Percentiles rank a stretch among this genome's conserved stretches.
phyloP scores from a whole-genome alignment of 2,113 vertebrate genomes.

The Oncorhynchus mykiss region DNA sequence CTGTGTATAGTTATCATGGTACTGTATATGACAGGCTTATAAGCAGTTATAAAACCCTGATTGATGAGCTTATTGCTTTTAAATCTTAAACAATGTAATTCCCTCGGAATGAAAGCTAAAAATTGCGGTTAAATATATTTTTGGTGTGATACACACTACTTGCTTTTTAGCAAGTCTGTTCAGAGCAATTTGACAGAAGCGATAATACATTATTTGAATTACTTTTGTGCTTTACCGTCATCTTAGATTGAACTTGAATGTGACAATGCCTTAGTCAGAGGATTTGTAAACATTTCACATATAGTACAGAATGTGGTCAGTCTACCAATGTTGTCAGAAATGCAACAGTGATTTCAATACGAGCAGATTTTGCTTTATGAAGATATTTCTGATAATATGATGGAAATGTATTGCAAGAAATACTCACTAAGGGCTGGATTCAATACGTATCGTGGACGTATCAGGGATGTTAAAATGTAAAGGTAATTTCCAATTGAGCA shows the following conservation, averaged over 20 bases:
- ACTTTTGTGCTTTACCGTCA: constrained; percentile 67
- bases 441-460: too few relatives aligned
- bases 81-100: constrained; percentile 59
- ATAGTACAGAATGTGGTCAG: not conserved
- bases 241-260: constrained; percentile 66
- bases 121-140: constrained; percentile 59
- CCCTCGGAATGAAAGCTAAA: constrained; percentile 38
- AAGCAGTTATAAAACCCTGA: constrained; percentile 46
- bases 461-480: too few relatives aligned
- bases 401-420: constrained; percentile 1
- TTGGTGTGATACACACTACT: constrained; percentile 50
- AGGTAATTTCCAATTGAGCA: too few relatives aligned
- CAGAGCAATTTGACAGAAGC: constrained; percentile 61
- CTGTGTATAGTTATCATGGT: constrained; percentile 49
- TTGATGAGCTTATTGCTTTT: constrained; percentile 38
- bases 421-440: not conserved
- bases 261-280: constrained; percentile 64
- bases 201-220: constrained; percentile 58
- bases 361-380: not conserved
- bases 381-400: not conserved
- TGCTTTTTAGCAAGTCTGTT: constrained; percentile 58
- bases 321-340: constrained; percentile 8
- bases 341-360: constrained; percentile 7
- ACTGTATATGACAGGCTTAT: not conserved
- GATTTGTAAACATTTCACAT: constrained; percentile 41